Base-by-base conservation (phyloP, 2,888 invertebrate genomes). In the Agelastica alni region DNA sequence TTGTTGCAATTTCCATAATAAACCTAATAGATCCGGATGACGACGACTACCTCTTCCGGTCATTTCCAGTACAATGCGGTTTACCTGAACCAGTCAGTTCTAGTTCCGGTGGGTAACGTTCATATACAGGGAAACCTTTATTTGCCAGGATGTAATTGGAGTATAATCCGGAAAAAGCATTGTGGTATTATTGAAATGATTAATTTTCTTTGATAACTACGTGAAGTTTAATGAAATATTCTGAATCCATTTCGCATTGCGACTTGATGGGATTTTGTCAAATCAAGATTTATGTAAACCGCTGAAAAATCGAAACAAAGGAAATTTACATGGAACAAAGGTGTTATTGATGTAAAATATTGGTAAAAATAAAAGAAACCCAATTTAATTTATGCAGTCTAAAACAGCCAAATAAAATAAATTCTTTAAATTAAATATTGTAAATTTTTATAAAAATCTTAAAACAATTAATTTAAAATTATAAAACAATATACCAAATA, bases 31-130 rank as follows among this genome's bases (percentile, higher is more conserved):
- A 63, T 61, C 63, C 64, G 63, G 64, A 45, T 55, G 53, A 43
- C 61, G 61, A 61, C 53, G 60, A 60, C 37, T 20, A 39, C 58
- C 55, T 42, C 55, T 64, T 66, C 66, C 66, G 66, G 63, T 61
- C 63, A 63, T 64, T 63, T 59, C 51, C 60, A 56, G 56, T 52
- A 63, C 64, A 64, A 64, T 63, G 60, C 56, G 63, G 62, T 62
- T 61, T 59, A 66, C 62, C 62, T 63, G 64, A 51, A 59, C 58
- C 60, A 45, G 57, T 59, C 62, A 61, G 53, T 61, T 52, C 49
- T 41, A 44, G 52, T 59, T 64, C 64, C 63, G 64, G 54, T 34
- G 37, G 45, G 41, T 12, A 51, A 44, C 47, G 43, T 39, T 22
- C 16, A 34, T 22, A 30, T 31, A 46, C 46, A 46, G 28, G 22